Evolutionary conservation across 2,888 invertebrate species (phyloP), one percentile per base, ranked within the genome.

Genomic region (Nycteola revayana): DNA sequence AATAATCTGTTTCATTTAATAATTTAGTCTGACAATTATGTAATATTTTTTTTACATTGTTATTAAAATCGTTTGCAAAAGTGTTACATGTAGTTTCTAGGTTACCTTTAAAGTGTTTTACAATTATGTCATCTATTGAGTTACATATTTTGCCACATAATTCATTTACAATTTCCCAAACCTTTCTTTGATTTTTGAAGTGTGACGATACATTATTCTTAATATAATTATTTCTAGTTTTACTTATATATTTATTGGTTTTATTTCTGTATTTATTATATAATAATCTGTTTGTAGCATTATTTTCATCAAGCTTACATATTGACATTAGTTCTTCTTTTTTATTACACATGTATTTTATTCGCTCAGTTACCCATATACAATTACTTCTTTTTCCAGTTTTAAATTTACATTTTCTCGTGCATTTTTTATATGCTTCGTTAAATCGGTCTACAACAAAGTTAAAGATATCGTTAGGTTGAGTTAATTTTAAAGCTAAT

Each of bases 121-220:
- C 9, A 7, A 28, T 9, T 28, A 21, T 10, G 1, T 28, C 21
- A 10, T 21, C 21, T 7, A 22, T 10, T 3, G 28, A 10, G 10
- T 28, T 28, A 22, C 1, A 21, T 1, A 28, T 11, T 28, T 9
- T 21, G 1, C 21, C 21, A 8, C 4, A 7, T n/a, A 22, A 10
- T 9, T 10, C 21, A 5, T 28, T 28, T 10, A 28, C 21, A 10
- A 20, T 21, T 7, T 21, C 21, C 28, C 28, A 28, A 1, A 21
- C n/a, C 10, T 28, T 28, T 28, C 10, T 28, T 1, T 20, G 2
- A n/a, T 28, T 29, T 10, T 29, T 23, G n/a, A 29, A 29, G 9
- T 22, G 22, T 9, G 9, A 3, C 3, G 3, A 9, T 9, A 24
- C 9, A 9, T 24, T 6, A 9, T 9, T 9, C 9, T 24, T 24